Base-by-base conservation (phyloP, 2,888 invertebrate genomes). In the Drosophila barbarae region DNA sequence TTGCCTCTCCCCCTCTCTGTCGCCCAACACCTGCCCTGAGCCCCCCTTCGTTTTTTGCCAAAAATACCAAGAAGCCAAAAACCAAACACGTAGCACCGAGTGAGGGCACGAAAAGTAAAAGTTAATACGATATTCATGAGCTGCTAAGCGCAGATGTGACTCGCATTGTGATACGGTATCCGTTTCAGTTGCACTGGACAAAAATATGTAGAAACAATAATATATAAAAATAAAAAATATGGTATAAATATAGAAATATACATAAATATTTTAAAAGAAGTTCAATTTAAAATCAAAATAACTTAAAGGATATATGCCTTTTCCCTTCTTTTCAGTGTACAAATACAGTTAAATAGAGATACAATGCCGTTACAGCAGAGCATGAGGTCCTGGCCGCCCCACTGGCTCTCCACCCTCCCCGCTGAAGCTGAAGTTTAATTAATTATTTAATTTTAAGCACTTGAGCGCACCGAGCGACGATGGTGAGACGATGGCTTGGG, bases 51-150 rank as follows among this genome's bases (percentile, higher is more conserved):
- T 30, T 55, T 35, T 34, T 32, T 42, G 36, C 36, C 30, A 38
- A 38, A 30, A 39, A 36, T 44, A 51, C 39, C 64, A 38, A 51
- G 38, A 50, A 49, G 63, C 54, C 61, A 52, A 60, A 53, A 54
- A 53, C 52, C 69, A 72, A 66, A 76, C 76, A 79, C 72, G 74
- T 74, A 66, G 38, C 32, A 35, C 26, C 42, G 32, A 41, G 38
- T 36, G 41, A 35, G 46, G 46, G 58, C 60, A 63, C 71, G 67
- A 68, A 77, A 76, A 73, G 73, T 72, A 77, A 84, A 76, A 85
- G 85, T 80, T 85, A 85, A 84, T 85, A 85, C 78, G 76, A 79
- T 86, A 85, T 85, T 86, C 86, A 86, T 86, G 85, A 85, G 80
- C 77, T 84, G 80, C 85, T 85, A 82, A 85, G 74, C 76, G 73